Percentiles rank a stretch among this genome's conserved stretches.
phyloP scores from a whole-genome alignment of 2,113 vertebrate species.

The Cryptotis parvus region DNA sequence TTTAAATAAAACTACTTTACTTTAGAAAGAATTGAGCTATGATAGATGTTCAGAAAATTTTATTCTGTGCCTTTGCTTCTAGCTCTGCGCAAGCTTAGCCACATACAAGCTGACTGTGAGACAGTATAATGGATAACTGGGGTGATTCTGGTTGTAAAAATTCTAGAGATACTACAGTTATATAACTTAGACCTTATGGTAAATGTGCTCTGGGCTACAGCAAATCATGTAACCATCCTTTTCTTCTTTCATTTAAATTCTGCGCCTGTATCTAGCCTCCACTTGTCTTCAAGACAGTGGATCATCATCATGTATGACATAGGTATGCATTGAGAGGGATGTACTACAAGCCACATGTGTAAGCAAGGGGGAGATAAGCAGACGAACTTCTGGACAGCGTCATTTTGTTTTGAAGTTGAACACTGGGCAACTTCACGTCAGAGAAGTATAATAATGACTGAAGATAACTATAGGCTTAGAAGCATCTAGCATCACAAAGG shows the following conservation, averaged over 20 bases:
- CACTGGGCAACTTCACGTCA: slow-evolving; percentile 7
- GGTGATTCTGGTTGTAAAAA: background rate
- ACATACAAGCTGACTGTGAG: background rate
- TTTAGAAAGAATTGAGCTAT: background rate
- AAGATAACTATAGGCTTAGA: slow-evolving; percentile 41
- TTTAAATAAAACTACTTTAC: no score
- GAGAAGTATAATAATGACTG: slow-evolving; percentile 44
- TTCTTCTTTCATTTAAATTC: background rate
- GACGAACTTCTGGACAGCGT: background rate
- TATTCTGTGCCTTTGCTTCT: background rate
- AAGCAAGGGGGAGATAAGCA: slow-evolving; percentile 35
- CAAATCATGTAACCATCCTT: background rate
- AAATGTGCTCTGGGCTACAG: background rate
- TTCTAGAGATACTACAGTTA: background rate
- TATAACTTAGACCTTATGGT: slow-evolving; percentile 49
- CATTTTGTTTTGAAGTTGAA: slow-evolving; percentile 29
- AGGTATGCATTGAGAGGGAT: background rate
- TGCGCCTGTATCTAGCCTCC: background rate
- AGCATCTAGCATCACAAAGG: slow-evolving; percentile 38
- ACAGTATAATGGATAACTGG: background rate
- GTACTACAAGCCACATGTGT: background rate
- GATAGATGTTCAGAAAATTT: background rate
- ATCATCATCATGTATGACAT: slow-evolving; percentile 12
- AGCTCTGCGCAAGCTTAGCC: background rate
- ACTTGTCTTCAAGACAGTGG: slow-evolving; percentile 23